These are phyloP conservation scores for Promerops cafer DNA, from an alignment of 2,113 vertebrate genomes.

Conservation along the genomic window DNA sequence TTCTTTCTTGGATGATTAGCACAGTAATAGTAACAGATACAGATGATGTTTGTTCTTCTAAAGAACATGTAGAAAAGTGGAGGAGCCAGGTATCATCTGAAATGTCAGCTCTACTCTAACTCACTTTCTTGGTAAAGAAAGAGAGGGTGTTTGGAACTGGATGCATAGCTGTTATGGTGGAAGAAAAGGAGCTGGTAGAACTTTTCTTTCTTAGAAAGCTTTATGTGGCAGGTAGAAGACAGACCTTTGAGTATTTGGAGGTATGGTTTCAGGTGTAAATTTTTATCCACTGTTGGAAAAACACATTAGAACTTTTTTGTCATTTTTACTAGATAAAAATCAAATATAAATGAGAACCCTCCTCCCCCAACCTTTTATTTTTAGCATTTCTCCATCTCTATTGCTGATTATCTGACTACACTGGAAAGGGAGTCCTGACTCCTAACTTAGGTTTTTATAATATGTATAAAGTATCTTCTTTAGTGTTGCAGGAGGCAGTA, in stretches of 20 bases:
- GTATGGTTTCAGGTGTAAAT: neutral
- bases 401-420: neutral
- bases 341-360: neutral
- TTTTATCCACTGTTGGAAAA: neutral
- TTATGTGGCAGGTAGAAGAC: neutral
- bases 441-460: neutral
- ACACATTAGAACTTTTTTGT: neutral
- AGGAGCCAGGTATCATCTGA: neutral
- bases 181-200: neutral
- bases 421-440: neutral
- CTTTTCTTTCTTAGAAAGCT: neutral
- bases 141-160: neutral
- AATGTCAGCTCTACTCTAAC: neutral
- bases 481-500: neutral
- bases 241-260: neutral
- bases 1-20: neutral
- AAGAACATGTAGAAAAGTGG: neutral
- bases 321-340: neutral
- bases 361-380: accelerated
- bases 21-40: neutral
- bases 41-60: neutral
- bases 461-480: neutral
- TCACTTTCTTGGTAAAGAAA: neutral
- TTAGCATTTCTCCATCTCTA: neutral
- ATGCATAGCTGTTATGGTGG: accelerated